Evolutionary conservation across 2,888 invertebrate species (phyloP).

Genomic region (Magallana nippona): DNA sequence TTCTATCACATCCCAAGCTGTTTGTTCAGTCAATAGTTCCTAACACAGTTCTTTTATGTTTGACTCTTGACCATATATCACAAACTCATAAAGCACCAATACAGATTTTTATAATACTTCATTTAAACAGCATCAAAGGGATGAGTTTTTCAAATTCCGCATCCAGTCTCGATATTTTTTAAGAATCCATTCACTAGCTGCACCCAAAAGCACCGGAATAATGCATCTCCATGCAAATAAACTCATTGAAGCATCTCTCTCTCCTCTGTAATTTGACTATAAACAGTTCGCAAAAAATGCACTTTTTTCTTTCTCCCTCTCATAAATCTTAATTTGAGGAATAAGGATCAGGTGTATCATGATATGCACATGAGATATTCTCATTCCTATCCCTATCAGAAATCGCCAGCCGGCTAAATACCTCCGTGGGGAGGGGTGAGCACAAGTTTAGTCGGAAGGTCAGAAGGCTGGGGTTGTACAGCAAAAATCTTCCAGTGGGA

Average conservation of each 20-base stretch:
- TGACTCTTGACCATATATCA: constrained; percentile 35
- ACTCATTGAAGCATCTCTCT: constrained; percentile 20
- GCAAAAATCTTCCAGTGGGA: neutral
- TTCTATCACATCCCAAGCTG: constrained; percentile 17
- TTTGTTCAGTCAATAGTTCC: constrained; percentile 11
- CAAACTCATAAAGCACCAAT: neutral
- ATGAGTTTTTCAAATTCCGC: constrained; percentile 3
- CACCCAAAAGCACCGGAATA: neutral
- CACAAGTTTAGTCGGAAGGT: neutral
- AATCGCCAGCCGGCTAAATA: neutral
- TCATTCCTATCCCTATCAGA: no score
- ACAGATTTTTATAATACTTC: constrained; percentile 10
- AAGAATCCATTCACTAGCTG: neutral
- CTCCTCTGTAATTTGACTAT: constrained; percentile 26
- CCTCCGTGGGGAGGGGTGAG: neutral
- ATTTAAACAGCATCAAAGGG: constrained; percentile 24
- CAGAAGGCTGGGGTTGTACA: neutral
- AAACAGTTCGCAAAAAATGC: constrained; percentile 6
- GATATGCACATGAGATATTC: neutral
- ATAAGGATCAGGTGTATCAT: neutral
- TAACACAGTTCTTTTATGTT: constrained; percentile 26
- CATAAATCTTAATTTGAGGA: neutral
- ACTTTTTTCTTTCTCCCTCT: neutral
- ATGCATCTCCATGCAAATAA: constrained; percentile 12
- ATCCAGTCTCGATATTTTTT: constrained; percentile 1